Evolutionary conservation across 1,140 invertebrate species (phyloP), one percentile per base, ranked within the genome.

Genomic region (Tribolium castaneum): DNA sequence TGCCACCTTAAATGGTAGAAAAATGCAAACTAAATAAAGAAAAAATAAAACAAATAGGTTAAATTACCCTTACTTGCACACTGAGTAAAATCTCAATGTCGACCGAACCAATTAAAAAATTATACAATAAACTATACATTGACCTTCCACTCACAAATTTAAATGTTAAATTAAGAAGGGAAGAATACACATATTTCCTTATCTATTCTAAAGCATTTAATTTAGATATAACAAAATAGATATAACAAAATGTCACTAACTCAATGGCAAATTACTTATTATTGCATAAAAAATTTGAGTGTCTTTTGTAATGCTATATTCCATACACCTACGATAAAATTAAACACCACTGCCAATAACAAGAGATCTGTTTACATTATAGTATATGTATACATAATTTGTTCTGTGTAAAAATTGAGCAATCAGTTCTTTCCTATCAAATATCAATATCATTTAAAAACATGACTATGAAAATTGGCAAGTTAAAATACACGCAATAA

Each of bases 51-150:
- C 14, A 72, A 72, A 73, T 34, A 52, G 50, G 71, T 52, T 73
- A 22, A 73, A 73, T 35, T 73, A 73, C 71, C 71, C 49, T 73
- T 73, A 72, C 70, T 72, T 49, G 50, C 22, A 51, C 30, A 73
- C 52, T 39, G 50, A 73, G 71, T 34, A 22, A 13, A 30, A 52
- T 52, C 71, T 73, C 71, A 39, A 73, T 73, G 30, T 35, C 16
- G 22, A 73, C 71, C 71, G 4, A 73, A 73, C 71, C 71, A 73
- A 73, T 54, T 30, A 30, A 73, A 73, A 73, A 73, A 73, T 52
- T 13, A 73, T 52, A 73, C 34, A 73, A 19, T 51, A 52, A 22
- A 73, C 45, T 13, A 54, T 73, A 51, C 13, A 73, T 0, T 73
- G 19, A 52, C 22, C 50, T 54, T 73, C 50, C 71, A 30, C 50